phyloP scores from a whole-genome alignment of 2,888 invertebrate genomes.

The Sepiola atlantica region DNA sequence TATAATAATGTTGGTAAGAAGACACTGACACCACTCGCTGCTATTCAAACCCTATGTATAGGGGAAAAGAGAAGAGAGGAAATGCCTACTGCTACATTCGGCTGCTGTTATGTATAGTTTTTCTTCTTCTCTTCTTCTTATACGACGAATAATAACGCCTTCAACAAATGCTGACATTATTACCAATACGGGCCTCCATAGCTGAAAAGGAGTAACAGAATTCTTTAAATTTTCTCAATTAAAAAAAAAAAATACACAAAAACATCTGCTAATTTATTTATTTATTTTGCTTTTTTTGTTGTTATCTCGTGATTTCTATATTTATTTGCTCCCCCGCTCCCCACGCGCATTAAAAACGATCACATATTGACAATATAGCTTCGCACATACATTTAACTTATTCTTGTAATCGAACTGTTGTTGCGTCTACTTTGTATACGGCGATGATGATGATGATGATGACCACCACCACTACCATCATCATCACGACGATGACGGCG shows the following conservation, averaged over 20 bases:
- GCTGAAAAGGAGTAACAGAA: neutral
- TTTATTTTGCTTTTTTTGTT: neutral
- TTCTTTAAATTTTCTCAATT: neutral
- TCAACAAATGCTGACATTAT: neutral
- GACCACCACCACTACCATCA: neutral
- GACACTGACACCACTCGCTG: neutral
- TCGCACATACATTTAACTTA: neutral
- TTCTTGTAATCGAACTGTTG: neutral
- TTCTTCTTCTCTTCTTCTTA: neutral
- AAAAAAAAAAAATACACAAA: neutral
- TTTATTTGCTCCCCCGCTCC: neutral
- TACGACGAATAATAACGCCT: neutral
- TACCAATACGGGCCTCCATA: neutral
- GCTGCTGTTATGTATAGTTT: no score
- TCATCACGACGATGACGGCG: neutral
- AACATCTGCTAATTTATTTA: neutral
- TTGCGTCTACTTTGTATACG: neutral
- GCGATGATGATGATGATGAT: neutral
- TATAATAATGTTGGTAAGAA: neutral
- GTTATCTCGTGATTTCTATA: neutral
- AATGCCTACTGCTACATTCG: neutral
- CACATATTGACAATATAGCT: neutral
- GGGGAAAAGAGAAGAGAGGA: neutral
- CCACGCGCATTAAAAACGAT: no score
- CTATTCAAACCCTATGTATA: neutral